Evolutionary conservation across 1,140 invertebrate genomes (phyloP).

Genomic region (Drosophila prosaltans): DNA sequence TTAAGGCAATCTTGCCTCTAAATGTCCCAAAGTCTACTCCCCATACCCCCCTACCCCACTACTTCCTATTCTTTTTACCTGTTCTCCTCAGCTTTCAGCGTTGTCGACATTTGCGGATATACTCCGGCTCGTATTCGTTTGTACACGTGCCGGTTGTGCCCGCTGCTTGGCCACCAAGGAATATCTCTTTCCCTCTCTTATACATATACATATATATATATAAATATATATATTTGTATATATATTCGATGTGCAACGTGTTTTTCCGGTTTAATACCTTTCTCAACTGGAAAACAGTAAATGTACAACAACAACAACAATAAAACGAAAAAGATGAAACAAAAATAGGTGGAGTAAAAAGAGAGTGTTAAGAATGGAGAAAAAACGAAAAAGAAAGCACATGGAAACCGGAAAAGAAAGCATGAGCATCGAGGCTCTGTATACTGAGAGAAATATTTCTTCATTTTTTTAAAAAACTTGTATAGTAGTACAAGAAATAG

Average conservation of each 20-base stretch:
- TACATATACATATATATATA: not conserved
- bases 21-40: not conserved
- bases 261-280: slow-evolving; percentile 80
- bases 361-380: slow-evolving; percentile 9
- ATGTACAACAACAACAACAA: slow-evolving; percentile 41
- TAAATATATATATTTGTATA: slow-evolving; percentile 17
- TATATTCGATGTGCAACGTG: slow-evolving; percentile 77
- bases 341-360: slow-evolving; percentile 29
- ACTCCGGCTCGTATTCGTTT: slow-evolving; percentile 39
- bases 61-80: slow-evolving; percentile 2
- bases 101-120: not conserved
- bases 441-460: not conserved
- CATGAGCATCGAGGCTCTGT: slow-evolving; percentile 27
- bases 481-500: no score
- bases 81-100: slow-evolving; percentile 36
- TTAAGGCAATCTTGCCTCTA: slow-evolving; percentile 24
- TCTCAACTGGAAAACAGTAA: slow-evolving; percentile 72
- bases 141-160: slow-evolving; percentile 59
- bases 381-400: slow-evolving; percentile 4
- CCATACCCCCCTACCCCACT: not conserved
- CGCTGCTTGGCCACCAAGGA: slow-evolving; percentile 49
- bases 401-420: slow-evolving; percentile 24
- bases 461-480: no score
- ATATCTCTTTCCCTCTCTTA: slow-evolving; percentile 21
- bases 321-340: slow-evolving; percentile 35